phyloP scores from a whole-genome alignment of 2,797 vertebrate species.

The Coluber constrictor region DNA sequence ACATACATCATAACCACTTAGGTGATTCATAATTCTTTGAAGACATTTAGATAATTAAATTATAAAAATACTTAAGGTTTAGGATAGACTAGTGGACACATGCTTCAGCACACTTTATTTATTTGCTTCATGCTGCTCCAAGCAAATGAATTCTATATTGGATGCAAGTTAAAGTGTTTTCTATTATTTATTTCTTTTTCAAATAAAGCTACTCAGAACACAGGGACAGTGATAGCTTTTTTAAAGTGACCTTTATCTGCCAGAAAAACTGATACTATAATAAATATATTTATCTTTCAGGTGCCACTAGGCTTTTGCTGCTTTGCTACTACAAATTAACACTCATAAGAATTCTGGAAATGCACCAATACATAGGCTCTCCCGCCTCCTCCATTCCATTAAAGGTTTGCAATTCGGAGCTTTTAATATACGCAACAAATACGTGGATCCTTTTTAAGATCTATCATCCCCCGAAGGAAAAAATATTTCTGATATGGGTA shows the following conservation, averaged over 20 bases:
- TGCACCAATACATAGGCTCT: background rate
- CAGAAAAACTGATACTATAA: background rate
- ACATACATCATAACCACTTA: background rate
- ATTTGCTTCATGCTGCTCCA: background rate
- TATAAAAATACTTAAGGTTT: background rate
- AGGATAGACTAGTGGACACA: background rate
- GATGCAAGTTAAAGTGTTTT: background rate
- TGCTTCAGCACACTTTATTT: background rate
- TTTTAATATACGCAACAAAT: background rate
- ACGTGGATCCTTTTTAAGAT: background rate
- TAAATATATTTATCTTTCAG: background rate
- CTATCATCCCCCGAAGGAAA: background rate
- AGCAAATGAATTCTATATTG: background rate
- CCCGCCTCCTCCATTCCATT: background rate
- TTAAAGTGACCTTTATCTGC: background rate
- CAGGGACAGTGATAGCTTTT: background rate
- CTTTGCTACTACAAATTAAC: background rate
- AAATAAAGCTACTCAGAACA: too few species aligned
- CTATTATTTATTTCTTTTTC: background rate
- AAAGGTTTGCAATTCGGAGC: background rate
- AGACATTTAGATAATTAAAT: background rate
- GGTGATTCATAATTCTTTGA: background rate
- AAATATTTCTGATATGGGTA: background rate
- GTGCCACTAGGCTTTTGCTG: background rate
- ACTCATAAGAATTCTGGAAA: background rate